phyloP scores from a whole-genome alignment of 2,113 vertebrate species.

The Tympanuchus pallidicinctus region DNA sequence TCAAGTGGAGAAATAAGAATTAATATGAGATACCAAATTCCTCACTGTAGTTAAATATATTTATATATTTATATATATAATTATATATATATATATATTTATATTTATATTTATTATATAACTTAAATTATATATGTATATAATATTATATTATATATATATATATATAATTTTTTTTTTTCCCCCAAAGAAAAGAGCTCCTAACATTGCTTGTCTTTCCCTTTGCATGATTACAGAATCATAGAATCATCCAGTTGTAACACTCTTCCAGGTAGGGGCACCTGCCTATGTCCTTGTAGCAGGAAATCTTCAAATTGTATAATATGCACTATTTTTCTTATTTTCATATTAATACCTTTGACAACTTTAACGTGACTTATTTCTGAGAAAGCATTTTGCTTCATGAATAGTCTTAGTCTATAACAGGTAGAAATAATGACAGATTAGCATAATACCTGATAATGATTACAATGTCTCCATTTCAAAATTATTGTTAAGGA shows the following conservation, averaged over 20 bases:
- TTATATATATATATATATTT: neutral
- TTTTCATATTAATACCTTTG: neutral
- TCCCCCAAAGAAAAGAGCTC: neutral
- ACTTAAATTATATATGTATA: no score
- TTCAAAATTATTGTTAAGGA: neutral
- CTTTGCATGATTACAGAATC: neutral
- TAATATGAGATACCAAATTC: neutral
- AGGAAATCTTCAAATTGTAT: neutral
- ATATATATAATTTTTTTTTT: neutral
- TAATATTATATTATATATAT: no score
- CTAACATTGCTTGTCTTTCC: neutral
- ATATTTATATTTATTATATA: no score
- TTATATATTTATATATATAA: neutral
- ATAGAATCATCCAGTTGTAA: no score
- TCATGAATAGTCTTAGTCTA: neutral
- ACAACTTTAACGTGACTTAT: neutral
- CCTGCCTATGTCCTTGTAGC: neutral
- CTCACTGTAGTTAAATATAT: neutral
- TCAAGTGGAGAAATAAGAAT: neutral
- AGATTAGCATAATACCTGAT: neutral
- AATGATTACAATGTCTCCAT: neutral
- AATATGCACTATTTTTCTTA: neutral
- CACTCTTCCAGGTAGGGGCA: no score
- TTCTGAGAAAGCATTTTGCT: neutral
- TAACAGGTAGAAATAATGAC: neutral